Percentiles rank a stretch among this genome's conserved stretches.
These are phyloP conservation scores for Agapornis roseicollis DNA, from an alignment of 2,113 vertebrate species.

Conservation along the genomic window DNA sequence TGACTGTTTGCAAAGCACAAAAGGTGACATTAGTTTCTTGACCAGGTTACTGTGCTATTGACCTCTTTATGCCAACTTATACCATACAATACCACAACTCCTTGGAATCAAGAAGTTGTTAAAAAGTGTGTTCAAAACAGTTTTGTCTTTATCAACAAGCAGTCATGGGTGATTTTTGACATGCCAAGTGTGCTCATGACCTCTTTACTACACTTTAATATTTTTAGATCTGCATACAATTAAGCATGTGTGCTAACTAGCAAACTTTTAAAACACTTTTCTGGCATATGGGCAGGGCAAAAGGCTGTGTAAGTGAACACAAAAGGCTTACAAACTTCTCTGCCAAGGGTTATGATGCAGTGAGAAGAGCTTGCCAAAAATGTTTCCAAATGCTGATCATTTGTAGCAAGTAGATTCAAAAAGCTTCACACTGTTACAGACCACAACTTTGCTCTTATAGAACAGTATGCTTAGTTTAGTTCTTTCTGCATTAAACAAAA, in stretches of 20 bases:
- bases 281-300: background rate
- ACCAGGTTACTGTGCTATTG: background rate
- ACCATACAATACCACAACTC: background rate
- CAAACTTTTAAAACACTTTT: background rate
- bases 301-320: background rate
- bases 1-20: background rate
- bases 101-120: background rate
- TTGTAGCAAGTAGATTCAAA: background rate
- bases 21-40: background rate
- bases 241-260: background rate
- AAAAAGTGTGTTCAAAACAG: rapidly evolving
- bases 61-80: background rate
- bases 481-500: background rate
- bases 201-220: background rate
- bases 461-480: background rate
- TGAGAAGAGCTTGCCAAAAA: background rate
- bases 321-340: background rate
- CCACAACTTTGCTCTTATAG: background rate
- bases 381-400: background rate
- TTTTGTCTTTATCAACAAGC: background rate
- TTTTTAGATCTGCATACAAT: background rate
- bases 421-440: background rate
- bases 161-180: background rate
- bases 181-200: background rate
- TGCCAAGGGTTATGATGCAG: background rate